These are phyloP conservation scores for Dunckerocampus dactyliophorus DNA, from an alignment of 2,113 vertebrate species.

Conservation along the genomic window DNA sequence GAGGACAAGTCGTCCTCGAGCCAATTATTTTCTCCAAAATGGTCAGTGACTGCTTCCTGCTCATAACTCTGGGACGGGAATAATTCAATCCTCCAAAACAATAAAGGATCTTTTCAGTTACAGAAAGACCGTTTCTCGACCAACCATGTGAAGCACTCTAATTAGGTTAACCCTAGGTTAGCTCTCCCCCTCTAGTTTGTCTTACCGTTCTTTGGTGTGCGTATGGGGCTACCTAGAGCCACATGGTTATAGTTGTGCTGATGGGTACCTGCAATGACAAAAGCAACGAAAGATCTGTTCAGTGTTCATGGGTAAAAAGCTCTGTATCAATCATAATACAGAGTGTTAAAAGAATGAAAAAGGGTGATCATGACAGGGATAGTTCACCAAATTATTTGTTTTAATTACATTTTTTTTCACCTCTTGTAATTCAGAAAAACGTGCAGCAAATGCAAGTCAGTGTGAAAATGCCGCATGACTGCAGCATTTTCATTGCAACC, in stretches of 20 bases:
- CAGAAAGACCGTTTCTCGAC: slow-evolving; percentile 19
- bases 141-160: slow-evolving; percentile 12
- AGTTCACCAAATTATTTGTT: slow-evolving; percentile 26
- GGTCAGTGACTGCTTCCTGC: slow-evolving; percentile 1
- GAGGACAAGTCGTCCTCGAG: slow-evolving; percentile 31
- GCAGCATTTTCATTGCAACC: too few relatives aligned
- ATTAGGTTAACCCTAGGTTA: slow-evolving; percentile 10
- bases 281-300: slow-evolving; percentile 64
- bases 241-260: slow-evolving; percentile 94
- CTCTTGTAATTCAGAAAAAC: neutral
- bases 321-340: slow-evolving; percentile 37
- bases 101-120: slow-evolving; percentile 26
- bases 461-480: too few relatives aligned
- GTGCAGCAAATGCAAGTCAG: too few relatives aligned
- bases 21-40: slow-evolving; percentile 23
- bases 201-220: slow-evolving; percentile 96
- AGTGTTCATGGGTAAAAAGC: slow-evolving; percentile 38
- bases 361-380: slow-evolving; percentile 39
- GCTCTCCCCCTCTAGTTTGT: slow-evolving; percentile 20
- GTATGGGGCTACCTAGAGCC: slow-evolving; percentile 87
- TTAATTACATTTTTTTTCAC: neutral
- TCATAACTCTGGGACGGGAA: slow-evolving; percentile 26
- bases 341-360: slow-evolving; percentile 23
- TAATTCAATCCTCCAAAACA: slow-evolving; percentile 30
- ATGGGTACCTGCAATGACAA: slow-evolving; percentile 88